Evolutionary conservation across 2,797 vertebrate genomes (phyloP).

Genomic region (Acanthornis magna): DNA sequence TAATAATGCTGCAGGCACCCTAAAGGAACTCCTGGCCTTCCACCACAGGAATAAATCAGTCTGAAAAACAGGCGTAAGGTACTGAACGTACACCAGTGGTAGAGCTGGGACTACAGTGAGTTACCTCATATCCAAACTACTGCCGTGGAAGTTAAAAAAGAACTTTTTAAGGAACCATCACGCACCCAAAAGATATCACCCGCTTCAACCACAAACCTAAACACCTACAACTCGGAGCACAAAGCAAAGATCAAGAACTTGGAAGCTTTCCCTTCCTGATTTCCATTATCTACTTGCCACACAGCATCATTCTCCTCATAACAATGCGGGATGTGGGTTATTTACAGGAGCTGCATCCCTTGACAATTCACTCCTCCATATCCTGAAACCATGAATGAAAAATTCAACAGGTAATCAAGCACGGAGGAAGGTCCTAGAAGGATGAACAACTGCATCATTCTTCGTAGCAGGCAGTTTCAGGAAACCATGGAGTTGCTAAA

Average conservation of each 20-base stretch:
- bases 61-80: background rate
- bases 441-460: background rate
- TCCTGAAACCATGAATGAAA: background rate
- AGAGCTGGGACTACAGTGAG: background rate
- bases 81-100: background rate
- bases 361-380: background rate
- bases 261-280: background rate
- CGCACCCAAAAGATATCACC: background rate
- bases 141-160: background rate
- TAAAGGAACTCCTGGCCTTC: background rate
- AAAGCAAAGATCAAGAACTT: background rate
- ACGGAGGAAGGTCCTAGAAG: background rate
- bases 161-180: background rate
- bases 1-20: background rate
- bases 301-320: background rate
- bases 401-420: slow-evolving; percentile 5
- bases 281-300: background rate
- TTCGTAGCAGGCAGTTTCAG: background rate
- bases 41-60: background rate
- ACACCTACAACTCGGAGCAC: background rate
- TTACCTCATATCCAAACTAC: background rate
- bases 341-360: background rate
- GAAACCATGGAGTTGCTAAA: background rate
- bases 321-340: background rate
- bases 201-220: background rate